phyloP scores from a whole-genome alignment of 2,888 invertebrate species.

The Thera britannica region DNA sequence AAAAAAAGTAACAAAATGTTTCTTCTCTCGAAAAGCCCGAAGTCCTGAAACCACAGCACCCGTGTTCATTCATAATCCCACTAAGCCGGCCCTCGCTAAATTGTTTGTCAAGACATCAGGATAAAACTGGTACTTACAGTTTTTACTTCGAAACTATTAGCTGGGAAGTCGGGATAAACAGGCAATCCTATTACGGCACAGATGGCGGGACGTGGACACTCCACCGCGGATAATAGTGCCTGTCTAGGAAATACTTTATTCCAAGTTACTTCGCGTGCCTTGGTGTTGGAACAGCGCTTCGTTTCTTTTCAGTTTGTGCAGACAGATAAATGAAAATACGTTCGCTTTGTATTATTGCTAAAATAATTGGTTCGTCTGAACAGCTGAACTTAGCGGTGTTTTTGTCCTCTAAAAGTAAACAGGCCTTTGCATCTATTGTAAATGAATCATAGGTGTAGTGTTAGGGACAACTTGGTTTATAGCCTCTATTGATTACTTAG shows the following conservation, averaged over 20 bases:
- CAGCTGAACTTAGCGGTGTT: not conserved
- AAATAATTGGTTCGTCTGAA: not conserved
- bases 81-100: slow-evolving; percentile 2
- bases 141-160: slow-evolving; percentile 38
- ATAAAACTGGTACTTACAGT: slow-evolving; percentile 14
- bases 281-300: slow-evolving; percentile 13
- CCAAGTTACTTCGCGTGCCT: slow-evolving; percentile 23
- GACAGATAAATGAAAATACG: not conserved
- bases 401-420: not conserved
- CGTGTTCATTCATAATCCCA: slow-evolving; percentile 1
- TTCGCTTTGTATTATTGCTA: not conserved
- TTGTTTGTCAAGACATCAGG: slow-evolving; percentile 7
- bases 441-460: too few species aligned
- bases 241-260: slow-evolving; percentile 39
- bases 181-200: slow-evolving; percentile 64
- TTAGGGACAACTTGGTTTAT: too few species aligned
- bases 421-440: too few species aligned
- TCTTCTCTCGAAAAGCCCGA: not conserved
- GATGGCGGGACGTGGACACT: slow-evolving; percentile 48
- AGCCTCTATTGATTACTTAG: too few species aligned
- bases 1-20: not conserved
- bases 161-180: slow-evolving; percentile 54
- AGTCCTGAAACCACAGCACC: not conserved
- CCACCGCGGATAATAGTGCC: slow-evolving; percentile 22
- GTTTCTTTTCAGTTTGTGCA: slow-evolving; percentile 1